These are phyloP conservation scores for Andrena bicolor DNA, from an alignment of 2,888 invertebrate genomes.

Conservation along the genomic window DNA sequence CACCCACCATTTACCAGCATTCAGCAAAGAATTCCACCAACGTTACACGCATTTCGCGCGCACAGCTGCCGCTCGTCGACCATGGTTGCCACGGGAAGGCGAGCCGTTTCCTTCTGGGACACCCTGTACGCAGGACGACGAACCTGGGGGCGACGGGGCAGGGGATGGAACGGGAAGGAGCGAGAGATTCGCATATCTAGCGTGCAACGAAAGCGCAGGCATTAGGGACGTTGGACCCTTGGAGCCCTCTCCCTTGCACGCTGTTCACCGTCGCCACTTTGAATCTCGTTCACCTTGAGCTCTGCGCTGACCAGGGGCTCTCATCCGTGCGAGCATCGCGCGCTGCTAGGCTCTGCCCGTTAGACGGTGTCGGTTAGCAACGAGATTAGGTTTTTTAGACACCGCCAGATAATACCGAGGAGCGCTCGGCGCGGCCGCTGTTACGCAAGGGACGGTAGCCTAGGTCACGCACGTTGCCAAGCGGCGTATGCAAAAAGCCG, in stretches of 20 bases:
- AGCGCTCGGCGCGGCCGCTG: slow-evolving; percentile 19
- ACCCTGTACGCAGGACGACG: slow-evolving; percentile 10
- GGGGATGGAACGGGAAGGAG: slow-evolving; percentile 1
- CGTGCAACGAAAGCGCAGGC: slow-evolving; percentile 69
- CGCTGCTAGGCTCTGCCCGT: not conserved
- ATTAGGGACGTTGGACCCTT: slow-evolving; percentile 77
- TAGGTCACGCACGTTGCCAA: slow-evolving; percentile 59
- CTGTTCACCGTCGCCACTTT: slow-evolving; percentile 80
- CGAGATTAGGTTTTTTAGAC: slow-evolving; percentile 52
- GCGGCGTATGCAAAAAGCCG: slow-evolving; percentile 25
- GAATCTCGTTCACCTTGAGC: slow-evolving; percentile 84
- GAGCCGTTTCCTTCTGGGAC: not conserved
- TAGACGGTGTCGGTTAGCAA: slow-evolving; percentile 16
- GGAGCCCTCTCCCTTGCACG: slow-evolving; percentile 63
- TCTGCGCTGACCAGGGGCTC: slow-evolving; percentile 77
- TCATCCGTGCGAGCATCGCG: slow-evolving; percentile 66
- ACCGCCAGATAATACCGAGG: slow-evolving; percentile 42
- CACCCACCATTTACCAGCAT: too few relatives aligned
- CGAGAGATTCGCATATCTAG: slow-evolving; percentile 55
- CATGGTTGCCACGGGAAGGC: not conserved
- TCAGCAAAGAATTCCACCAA: too few relatives aligned
- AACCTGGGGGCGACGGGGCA: not conserved
- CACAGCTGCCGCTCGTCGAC: too few relatives aligned
- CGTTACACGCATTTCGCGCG: too few relatives aligned
- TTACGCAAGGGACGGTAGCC: slow-evolving; percentile 55